A percentile compares a stretch with the other conserved stretches of the same genome.
These are phyloP conservation scores for Sthenelais limicola DNA, from an alignment of 2,888 invertebrate genomes.

Conservation along the genomic window DNA sequence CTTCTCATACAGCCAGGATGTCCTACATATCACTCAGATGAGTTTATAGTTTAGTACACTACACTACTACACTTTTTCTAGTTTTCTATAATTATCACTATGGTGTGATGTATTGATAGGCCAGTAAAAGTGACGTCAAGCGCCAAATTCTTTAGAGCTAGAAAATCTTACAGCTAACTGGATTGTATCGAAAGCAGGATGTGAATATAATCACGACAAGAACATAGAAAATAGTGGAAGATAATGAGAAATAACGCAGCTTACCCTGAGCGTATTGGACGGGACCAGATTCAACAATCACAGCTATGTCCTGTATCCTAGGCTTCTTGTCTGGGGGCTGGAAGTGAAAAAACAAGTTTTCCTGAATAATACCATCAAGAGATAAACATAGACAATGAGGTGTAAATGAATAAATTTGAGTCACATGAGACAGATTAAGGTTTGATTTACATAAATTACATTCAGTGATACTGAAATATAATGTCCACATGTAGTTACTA, in stretches of 20 bases:
- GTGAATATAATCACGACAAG: neutral
- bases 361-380: neutral
- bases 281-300: constrained; percentile 63
- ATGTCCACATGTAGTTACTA: neutral
- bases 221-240: neutral
- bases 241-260: neutral
- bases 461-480: neutral
- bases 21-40: no score
- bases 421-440: neutral
- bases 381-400: neutral
- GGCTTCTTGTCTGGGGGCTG: constrained; percentile 47
- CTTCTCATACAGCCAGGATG: no score
- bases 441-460: neutral
- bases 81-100: no score
- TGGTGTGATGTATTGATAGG: no score
- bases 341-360: neutral
- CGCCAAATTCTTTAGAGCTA: no score
- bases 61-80: no score
- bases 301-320: constrained; percentile 45
- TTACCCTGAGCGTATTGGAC: constrained; percentile 54
- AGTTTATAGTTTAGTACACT: no score
- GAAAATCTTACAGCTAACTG: no score
- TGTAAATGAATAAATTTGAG: neutral
- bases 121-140: no score
- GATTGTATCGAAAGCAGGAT: neutral